Percentiles rank a stretch among this genome's conserved stretches.
These are phyloP conservation scores for Aculops lycopersici DNA, from an alignment of 1,140 invertebrate genomes.

Conservation along the genomic window DNA sequence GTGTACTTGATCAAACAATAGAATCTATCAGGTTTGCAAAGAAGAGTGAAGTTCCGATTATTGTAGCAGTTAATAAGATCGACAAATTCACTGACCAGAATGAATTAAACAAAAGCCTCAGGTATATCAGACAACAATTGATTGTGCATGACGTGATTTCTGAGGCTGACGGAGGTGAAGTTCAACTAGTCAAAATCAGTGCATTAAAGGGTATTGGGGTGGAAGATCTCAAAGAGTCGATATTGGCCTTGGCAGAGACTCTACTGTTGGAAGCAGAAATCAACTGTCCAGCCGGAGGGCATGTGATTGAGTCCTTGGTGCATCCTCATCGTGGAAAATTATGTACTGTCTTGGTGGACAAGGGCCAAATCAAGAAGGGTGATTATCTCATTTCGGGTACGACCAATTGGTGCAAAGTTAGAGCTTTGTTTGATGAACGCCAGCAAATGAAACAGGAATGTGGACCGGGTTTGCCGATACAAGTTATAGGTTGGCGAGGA, in stretches of 20 bases:
- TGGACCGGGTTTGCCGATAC: conserved; percentile 41
- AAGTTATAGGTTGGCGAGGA: conserved; percentile 57
- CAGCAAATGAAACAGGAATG: conserved; percentile 31
- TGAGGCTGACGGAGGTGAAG: conserved; percentile 63
- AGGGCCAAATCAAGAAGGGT: conserved; percentile 55
- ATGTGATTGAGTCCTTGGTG: conserved; percentile 50
- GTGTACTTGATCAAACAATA: conserved; percentile 83
- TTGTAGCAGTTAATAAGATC: conserved; percentile 97
- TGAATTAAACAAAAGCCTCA: conserved; percentile 16
- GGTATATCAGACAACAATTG: conserved; percentile 35
- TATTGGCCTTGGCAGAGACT: conserved; percentile 47
- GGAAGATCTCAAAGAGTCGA: conserved; percentile 26
- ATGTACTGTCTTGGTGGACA: conserved; percentile 50
- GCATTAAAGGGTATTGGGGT: conserved; percentile 26
- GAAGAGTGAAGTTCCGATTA: conserved; percentile 49
- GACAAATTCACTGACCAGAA: conserved; percentile 50
- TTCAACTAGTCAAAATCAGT: conserved; percentile 64
- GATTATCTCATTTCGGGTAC: conserved; percentile 43
- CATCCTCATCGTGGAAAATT: conserved; percentile 40
- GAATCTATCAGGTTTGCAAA: conserved; percentile 23
- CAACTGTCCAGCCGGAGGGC: conserved; percentile 48
- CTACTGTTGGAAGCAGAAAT: conserved; percentile 45
- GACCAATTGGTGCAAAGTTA: conserved; percentile 33
- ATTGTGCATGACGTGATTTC: conserved; percentile 36
- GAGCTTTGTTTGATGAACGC: conserved; percentile 45